Base-by-base conservation (phyloP, 2,113 vertebrate genomes). In the Rhagologus leucostigma region DNA sequence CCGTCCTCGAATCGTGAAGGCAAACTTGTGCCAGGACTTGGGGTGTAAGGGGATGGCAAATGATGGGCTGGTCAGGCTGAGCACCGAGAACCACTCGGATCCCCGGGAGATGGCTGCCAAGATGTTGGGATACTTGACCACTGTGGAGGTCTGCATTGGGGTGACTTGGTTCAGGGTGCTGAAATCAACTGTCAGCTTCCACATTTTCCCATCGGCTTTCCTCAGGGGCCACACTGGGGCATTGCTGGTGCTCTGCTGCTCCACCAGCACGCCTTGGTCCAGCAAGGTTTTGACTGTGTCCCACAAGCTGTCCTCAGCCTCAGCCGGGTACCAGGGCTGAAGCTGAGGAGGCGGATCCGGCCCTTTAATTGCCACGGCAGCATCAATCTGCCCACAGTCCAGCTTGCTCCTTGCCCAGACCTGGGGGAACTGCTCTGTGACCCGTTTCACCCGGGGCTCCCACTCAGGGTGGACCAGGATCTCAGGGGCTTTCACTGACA, bases 321-420 rank as follows among this genome's bases (percentile, higher is more conserved):
- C 96, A 87, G 69, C 44, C 0, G 96, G 96, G 80, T 95, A 96
- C 52, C 8, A 56, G n/a, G 86, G 94, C 84, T 97, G 96, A 0
- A 11, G 89, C 73, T 95, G 94, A 92, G 93, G 73, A 20, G 94
- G 93, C 0, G 95, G 96, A 29, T 95, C 89, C 0, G 29, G 91
- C 41, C 96, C 95, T 52, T 89, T 93, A 70, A 95, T 32, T 42
- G 29, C 42, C 41, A 97, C 77, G 0, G 52, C 33, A 20, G 52
- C 33, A 3, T 92, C 65, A n/a, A 93, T 89, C 47, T 78, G 59
- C 56, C 96, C 96, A 0, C 95, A 97, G n/a, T 97, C 96, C 60
- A 97, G 80, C 49, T 97, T 97, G 64, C 16, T 95, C 41, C 29
- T 87, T 32, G 96, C 96, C 96, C 96, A 97, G 39, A 97, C 95